Base-by-base conservation (phyloP, 2,888 invertebrate species). In the Volucella inflata region DNA sequence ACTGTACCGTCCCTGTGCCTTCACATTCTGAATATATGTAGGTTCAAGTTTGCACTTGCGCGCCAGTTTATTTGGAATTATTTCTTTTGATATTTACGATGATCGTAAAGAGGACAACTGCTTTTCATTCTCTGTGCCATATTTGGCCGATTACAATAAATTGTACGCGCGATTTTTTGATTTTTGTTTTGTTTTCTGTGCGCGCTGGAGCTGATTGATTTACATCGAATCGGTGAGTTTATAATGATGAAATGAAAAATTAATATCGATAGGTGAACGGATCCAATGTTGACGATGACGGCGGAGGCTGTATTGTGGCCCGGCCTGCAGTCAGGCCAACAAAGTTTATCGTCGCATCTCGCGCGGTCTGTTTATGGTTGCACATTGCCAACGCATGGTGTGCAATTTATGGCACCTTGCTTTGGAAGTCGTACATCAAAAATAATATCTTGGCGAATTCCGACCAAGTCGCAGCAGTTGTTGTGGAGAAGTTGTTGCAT, bases 201-300 rank as follows among this genome's bases (percentile, higher is more conserved):
- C 57, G 65, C 65, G 36, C 60, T 62, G 75, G 42, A 65, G 51
- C 85, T 85, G 85, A 85, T 85, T 85, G 85, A 85, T 85, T 85
- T 85, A 85, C 85, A 85, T 85, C 85, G 72, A 85, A 77, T 81
- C 85, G 85, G 60, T 81, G 85, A 85, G 85, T 85, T 85, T 85
- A 85, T 85, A 85, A 85, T 85, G 85, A 85, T 81, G 85, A 85
- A 81, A 85, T 85, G 85, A 85, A 85, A 85, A 85, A 85, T 85
- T 85, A 85, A 80, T 84, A 84, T 84, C 75, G 55, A 80, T 60
- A 30, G 71, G 71, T 44, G 78, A 77, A 53, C 60, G 60, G 60
- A 44, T 42, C 42, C 40, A 17, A 21, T 57, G 57, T 44, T 65
- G 50, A 16, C 50, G 53, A 9, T 40, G 44, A n/a, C n/a, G 38